These are phyloP conservation scores for Holacanthus passer DNA, from an alignment of 2,113 vertebrate genomes.

Conservation along the genomic window DNA sequence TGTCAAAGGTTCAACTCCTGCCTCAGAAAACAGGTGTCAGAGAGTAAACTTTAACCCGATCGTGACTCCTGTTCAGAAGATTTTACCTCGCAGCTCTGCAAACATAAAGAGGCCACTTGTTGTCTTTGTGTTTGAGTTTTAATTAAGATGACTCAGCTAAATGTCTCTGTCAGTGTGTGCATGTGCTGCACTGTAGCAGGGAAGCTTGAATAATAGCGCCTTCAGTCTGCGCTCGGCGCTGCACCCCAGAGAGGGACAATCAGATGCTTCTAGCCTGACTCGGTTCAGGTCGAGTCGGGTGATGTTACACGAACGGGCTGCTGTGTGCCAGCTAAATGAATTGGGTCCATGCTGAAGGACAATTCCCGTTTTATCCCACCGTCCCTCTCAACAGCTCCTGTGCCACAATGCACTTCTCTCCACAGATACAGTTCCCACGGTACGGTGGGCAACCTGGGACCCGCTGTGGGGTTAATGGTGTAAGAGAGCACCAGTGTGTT, in stretches of 20 bases:
- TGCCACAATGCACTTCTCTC: conserved; percentile 57
- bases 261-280: conserved; percentile 46
- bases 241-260: conserved; percentile 60
- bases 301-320: conserved; percentile 70
- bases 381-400: conserved; percentile 58
- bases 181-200: conserved; percentile 32
- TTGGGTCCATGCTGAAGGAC: conserved; percentile 59
- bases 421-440: conserved; percentile 73
- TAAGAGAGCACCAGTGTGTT: conserved; percentile 48
- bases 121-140: conserved; percentile 53
- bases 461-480: conserved; percentile 9
- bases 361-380: conserved; percentile 71
- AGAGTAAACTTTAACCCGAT: conserved; percentile 9
- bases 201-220: conserved; percentile 50
- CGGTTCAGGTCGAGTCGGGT: conserved; percentile 58
- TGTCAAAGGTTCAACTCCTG: no score
- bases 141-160: conserved; percentile 66
- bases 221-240: conserved; percentile 47
- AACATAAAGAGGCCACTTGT: conserved; percentile 67
- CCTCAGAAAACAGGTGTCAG: conserved; percentile 25
- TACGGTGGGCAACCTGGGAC: conserved; percentile 64
- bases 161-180: conserved; percentile 40
- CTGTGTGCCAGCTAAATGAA: conserved; percentile 71
- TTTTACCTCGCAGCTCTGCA: conserved; percentile 18
- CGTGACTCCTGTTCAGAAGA: conserved; percentile 14